Percentiles rank a stretch among this genome's conserved stretches.
Conservation (phyloP, 2,888 invertebrate genomes). For the Biston stratarius region DNA sequence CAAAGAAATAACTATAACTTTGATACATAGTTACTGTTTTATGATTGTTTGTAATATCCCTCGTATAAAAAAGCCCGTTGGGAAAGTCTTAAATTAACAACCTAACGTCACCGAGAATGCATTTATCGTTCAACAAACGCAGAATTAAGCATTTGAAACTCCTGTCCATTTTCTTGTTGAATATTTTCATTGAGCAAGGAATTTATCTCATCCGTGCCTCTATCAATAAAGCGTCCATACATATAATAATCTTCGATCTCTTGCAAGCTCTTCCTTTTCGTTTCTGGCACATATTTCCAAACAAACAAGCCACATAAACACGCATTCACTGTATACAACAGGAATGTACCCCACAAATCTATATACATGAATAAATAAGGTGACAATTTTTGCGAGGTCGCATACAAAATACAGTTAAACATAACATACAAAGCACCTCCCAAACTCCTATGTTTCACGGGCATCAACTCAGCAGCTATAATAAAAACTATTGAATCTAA, state of each 20-base stretch:
- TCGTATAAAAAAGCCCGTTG: too few relatives aligned
- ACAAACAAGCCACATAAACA: conserved; percentile 17
- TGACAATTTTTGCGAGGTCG: conserved; percentile 27
- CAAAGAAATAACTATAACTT: too few relatives aligned
- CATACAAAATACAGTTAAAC: conserved; percentile 21
- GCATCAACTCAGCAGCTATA: conserved; percentile 35
- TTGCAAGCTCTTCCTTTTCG: conserved; percentile 28
- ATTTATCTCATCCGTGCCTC: neutral
- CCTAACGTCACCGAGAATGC: neutral
- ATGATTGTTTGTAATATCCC: too few relatives aligned
- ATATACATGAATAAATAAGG: conserved; percentile 31
- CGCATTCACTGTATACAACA: conserved; percentile 18
- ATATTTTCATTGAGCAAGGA: neutral
- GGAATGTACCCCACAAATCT: conserved; percentile 30
- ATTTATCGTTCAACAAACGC: neutral
- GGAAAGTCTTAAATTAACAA: too few relatives aligned
- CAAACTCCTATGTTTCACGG: conserved; percentile 38
- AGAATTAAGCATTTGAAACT: neutral
- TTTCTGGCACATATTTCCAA: conserved; percentile 32
- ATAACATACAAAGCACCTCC: conserved; percentile 33
- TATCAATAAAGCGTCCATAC: conserved; percentile 9
- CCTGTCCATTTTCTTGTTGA: neutral
- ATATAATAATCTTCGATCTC: conserved; percentile 34
- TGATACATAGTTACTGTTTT: too few relatives aligned
- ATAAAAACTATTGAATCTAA: conserved; percentile 13